These are phyloP conservation scores for Octomys mimax DNA, from an alignment of 2,797 vertebrate species.

Conservation along the genomic window DNA sequence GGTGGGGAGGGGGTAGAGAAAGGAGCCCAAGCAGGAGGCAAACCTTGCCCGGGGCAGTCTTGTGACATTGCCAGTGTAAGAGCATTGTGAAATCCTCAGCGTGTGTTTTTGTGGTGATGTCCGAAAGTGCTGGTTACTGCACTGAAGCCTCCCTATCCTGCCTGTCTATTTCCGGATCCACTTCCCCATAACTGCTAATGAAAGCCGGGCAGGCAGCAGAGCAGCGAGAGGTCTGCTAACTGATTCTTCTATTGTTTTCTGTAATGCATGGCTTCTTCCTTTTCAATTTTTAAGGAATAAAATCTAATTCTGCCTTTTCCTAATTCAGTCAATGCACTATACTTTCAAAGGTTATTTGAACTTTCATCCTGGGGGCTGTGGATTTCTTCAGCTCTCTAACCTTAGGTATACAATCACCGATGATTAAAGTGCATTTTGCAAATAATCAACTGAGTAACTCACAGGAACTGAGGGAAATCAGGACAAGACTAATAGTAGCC, in stretches of 20 bases:
- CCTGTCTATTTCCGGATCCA: slow-evolving; percentile 47
- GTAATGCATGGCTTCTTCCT: slow-evolving; percentile 6
- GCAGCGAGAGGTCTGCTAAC: neutral
- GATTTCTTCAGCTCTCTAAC: slow-evolving; percentile 1
- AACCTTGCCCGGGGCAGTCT: slow-evolving; percentile 55
- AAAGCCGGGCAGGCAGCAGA: slow-evolving; percentile 12
- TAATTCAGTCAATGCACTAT: slow-evolving; percentile 1
- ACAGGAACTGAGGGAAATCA: slow-evolving; percentile 73
- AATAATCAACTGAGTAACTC: slow-evolving; percentile 56
- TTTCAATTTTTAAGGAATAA: slow-evolving; percentile 29
- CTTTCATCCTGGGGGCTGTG: neutral
- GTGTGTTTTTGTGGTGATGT: slow-evolving; percentile 64
- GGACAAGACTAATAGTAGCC: slow-evolving; percentile 71
- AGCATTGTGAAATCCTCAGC: slow-evolving; percentile 73
- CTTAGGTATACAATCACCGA: neutral
- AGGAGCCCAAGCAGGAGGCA: slow-evolving; percentile 62
- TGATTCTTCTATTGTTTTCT: slow-evolving; percentile 46
- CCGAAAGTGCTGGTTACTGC: slow-evolving; percentile 57
- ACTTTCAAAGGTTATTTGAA: slow-evolving; percentile 21
- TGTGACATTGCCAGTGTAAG: slow-evolving; percentile 63
- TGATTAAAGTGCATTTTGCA: slow-evolving; percentile 53
- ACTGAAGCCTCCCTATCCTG: slow-evolving; percentile 38
- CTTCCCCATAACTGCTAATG: slow-evolving; percentile 63
- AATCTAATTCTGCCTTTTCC: slow-evolving; percentile 1
- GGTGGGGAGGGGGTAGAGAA: neutral